A percentile compares a stretch with the other conserved stretches of the same genome.
Evolutionary conservation across 2,888 invertebrate genomes (phyloP).

Genomic region (Mythimna lalbum): DNA sequence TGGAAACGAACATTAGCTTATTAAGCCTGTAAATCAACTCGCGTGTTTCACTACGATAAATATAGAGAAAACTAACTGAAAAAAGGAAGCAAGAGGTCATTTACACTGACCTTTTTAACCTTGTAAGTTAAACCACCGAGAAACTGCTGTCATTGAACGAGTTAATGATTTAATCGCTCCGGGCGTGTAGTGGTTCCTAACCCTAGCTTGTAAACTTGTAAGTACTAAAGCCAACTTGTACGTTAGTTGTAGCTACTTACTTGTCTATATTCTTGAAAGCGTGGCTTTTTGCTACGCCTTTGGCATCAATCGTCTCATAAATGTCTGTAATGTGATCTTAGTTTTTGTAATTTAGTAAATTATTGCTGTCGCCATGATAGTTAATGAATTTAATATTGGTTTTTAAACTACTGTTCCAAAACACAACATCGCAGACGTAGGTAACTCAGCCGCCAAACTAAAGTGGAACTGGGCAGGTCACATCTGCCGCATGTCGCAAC

Average conservation of each 20-base stretch:
- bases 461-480: too few relatives aligned
- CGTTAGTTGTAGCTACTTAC: neutral
- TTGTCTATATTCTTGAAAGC: constrained; percentile 12
- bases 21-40: constrained; percentile 50
- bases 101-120: constrained; percentile 85
- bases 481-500: too few relatives aligned
- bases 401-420: neutral
- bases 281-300: neutral
- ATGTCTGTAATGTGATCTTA: neutral
- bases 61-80: constrained; percentile 72
- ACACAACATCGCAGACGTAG: too few relatives aligned
- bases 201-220: constrained; percentile 16
- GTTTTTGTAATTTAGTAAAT: neutral
- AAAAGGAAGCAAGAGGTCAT: constrained; percentile 73
- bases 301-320: neutral
- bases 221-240: constrained; percentile 7
- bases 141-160: constrained; percentile 79
- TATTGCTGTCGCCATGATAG: neutral
- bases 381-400: neutral
- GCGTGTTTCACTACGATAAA: constrained; percentile 77
- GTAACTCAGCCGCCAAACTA: too few relatives aligned
- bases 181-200: constrained; percentile 15
- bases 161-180: constrained; percentile 77
- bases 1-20: neutral
- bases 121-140: constrained; percentile 77